phyloP scores from a whole-genome alignment of 53 echinoderm and acorn worm species.

The Echinometra lucunter region DNA sequence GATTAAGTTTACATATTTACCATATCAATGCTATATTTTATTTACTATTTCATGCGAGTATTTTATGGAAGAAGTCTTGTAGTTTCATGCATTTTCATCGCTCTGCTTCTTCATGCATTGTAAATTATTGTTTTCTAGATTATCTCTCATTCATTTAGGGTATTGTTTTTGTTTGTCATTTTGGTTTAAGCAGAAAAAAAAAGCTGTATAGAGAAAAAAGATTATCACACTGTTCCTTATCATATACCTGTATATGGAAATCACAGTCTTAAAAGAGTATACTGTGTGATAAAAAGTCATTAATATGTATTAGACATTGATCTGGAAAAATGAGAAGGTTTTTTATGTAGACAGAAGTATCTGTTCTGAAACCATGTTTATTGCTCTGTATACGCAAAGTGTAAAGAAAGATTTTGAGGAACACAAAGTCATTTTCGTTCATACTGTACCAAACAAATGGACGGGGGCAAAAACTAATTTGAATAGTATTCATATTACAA shows the following conservation, averaged over 20 bases:
- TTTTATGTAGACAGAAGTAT: constrained; percentile 10
- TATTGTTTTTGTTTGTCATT: background rate
- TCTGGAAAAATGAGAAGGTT: background rate
- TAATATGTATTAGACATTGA: background rate
- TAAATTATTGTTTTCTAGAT: constrained; percentile 53
- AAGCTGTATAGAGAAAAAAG: constrained; percentile 1
- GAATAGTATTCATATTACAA: constrained; percentile 11
- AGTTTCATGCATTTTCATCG: constrained; percentile 1
- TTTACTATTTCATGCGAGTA: constrained; percentile 15
- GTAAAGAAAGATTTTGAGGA: background rate
- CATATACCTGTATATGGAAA: background rate
- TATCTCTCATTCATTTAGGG: constrained; percentile 1
- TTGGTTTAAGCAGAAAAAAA: background rate
- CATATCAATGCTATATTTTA: constrained; percentile 38
- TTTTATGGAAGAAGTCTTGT: constrained; percentile 15
- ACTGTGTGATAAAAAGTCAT: background rate
- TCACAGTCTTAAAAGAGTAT: background rate
- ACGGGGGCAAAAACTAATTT: background rate
- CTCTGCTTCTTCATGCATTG: constrained; percentile 2
- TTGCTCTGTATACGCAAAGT: constrained; percentile 32
- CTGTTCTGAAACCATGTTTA: background rate
- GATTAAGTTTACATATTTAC: background rate
- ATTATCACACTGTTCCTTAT: background rate
- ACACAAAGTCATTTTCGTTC: background rate
- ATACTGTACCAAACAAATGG: constrained; percentile 2